phyloP scores from a whole-genome alignment of 2,888 invertebrate species.

The Meliscaeva auricollis region DNA sequence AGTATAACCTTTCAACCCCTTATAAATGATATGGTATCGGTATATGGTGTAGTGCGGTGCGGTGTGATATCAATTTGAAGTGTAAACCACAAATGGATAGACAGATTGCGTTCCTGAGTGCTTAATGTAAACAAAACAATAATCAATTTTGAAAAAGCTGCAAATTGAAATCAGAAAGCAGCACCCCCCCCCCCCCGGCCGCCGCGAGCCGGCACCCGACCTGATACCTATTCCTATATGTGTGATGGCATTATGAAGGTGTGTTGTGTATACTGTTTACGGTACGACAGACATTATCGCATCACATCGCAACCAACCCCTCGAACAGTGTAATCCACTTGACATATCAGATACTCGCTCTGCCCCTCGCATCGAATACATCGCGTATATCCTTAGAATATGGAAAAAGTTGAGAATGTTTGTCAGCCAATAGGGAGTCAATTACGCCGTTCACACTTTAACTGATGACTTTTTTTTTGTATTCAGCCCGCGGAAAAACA shows the following conservation, averaged over 20 bases:
- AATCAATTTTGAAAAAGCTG: constrained; percentile 72
- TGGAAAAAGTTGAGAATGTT: constrained; percentile 36
- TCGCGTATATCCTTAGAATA: constrained; percentile 3
- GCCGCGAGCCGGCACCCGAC: no score
- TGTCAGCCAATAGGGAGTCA: constrained; percentile 70
- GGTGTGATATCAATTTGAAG: constrained; percentile 48
- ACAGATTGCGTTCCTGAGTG: constrained; percentile 57
- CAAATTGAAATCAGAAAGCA: constrained; percentile 65
- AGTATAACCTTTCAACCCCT: neutral
- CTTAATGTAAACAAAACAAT: constrained; percentile 65
- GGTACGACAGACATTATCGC: neutral
- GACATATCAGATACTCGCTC: constrained; percentile 16
- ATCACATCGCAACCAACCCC: constrained; percentile 15
- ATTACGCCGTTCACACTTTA: constrained; percentile 47
- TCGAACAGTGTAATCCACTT: constrained; percentile 16
- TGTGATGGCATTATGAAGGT: neutral
- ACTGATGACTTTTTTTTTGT: constrained; percentile 22
- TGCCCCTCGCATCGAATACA: constrained; percentile 32
- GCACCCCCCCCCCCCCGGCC: neutral
- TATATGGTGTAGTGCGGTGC: neutral
- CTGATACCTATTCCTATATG: neutral
- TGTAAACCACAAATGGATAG: constrained; percentile 69
- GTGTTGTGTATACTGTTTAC: neutral
- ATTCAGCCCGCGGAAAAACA: constrained; percentile 31
- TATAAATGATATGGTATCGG: neutral